Base-by-base conservation (phyloP, 1,140 invertebrate species). In the Matsumurasca onukii region DNA sequence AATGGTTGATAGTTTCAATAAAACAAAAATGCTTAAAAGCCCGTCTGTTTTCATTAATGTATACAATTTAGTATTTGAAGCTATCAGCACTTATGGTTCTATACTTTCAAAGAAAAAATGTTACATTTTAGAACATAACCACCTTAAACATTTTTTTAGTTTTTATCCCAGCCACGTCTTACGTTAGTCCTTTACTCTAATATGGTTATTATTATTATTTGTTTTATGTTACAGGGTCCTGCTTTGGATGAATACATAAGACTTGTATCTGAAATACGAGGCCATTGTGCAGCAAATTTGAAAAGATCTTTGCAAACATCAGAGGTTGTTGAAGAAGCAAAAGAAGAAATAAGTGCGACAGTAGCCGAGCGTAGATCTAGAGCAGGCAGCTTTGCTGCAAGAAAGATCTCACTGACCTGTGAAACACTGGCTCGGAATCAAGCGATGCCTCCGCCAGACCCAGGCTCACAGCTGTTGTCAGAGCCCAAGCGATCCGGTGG, bases 331-430 rank as follows among this genome's bases (percentile, higher is more conserved):
- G 69, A 65, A n/a, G 67, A 69, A 45, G 66, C 20, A 20, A 65
- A 49, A 25, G 67, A 72, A 51, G 52, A 67, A 9, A 68, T 20
- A 22, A 52, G 52, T 27, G 39, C 34, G 20, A 27, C 31, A 62
- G 34, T 15, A 5, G 75, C 71, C 68, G 66, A 62, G 51, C 45
- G 49, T 68, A 55, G 70, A 55, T 39, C 70, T 72, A 67, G 31
- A 69, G 29, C 57, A 69, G 65, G 67, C 67, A 48, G 48, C 67
- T 67, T 82, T 75, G 84, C 80, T 67, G 83, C 83, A 66, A 81
- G 86, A 75, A 88, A 88, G 77, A 87, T 88, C 39, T 88, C 86
- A 71, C 77, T 85, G 15, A 84, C 82, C 25, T 85, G 80, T 66
- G 77, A 83, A 64, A 80, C 82, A 27, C 73, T 79, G 25, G 78